A percentile compares a stretch with the other conserved stretches of the same genome.
These are phyloP conservation scores for Nibea coibor DNA, from an alignment of 2,113 vertebrate genomes.

Conservation along the genomic window DNA sequence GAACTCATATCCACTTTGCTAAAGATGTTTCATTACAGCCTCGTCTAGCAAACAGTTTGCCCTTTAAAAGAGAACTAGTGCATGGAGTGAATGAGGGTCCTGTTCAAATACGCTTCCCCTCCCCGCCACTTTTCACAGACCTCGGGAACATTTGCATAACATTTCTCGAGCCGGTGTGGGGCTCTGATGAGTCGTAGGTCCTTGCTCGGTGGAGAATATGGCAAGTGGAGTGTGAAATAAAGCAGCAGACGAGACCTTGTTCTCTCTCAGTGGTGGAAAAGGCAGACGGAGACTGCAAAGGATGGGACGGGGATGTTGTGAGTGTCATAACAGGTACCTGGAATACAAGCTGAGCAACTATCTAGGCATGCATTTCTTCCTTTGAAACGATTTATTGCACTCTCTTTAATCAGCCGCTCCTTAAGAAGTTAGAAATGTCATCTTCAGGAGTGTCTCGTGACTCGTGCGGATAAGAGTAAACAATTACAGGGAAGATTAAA, in stretches of 20 bases:
- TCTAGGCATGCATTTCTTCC: not conserved
- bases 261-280: conserved; percentile 31
- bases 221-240: conserved; percentile 81
- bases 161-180: conserved; percentile 45
- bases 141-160: conserved; percentile 71
- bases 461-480: not conserved
- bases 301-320: not conserved
- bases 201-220: conserved; percentile 60
- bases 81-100: conserved; percentile 23
- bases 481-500: not conserved
- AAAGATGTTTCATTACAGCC: conserved; percentile 38
- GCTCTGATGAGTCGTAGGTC: conserved; percentile 65
- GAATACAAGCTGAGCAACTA: conserved; percentile 24
- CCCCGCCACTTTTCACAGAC: conserved; percentile 37
- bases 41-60: conserved; percentile 52
- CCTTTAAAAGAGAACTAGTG: conserved; percentile 59
- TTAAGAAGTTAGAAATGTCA: not conserved
- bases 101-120: conserved; percentile 14
- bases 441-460: not conserved
- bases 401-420: not conserved
- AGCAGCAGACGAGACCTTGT: conserved; percentile 69
- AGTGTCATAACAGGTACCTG: conserved; percentile 15
- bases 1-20: conserved; percentile 31
- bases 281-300: conserved; percentile 10
- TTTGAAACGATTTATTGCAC: not conserved